Conservation (phyloP, 2,797 vertebrate species). For the Platyrinchus mystaceus region DNA sequence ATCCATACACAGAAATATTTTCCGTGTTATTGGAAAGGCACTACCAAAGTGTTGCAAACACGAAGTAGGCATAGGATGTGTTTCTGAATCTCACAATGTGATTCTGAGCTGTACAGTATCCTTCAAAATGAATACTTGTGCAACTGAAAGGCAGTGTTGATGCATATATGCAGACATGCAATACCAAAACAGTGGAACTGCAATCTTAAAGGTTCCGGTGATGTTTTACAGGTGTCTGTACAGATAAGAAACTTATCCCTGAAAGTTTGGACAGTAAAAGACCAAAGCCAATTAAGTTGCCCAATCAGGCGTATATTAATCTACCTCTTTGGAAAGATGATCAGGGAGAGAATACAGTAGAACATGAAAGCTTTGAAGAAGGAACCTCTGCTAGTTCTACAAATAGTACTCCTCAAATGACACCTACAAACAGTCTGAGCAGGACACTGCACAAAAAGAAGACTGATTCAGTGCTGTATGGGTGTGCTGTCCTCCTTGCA, state of each 20-base stretch:
- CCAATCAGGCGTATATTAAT: conserved; percentile 89
- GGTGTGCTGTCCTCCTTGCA: conserved; percentile 85
- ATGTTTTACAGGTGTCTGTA: conserved; percentile 65
- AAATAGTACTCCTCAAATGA: conserved; percentile 82
- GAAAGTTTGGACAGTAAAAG: conserved; percentile 85
- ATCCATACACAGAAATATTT: not conserved
- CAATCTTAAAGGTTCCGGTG: not conserved
- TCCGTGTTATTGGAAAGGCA: not conserved
- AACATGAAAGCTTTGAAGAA: conserved; percentile 80
- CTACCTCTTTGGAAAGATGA: conserved; percentile 93
- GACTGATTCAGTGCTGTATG: conserved; percentile 83
- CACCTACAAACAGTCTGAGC: conserved; percentile 86
- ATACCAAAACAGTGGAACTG: not conserved
- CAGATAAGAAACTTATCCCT: conserved; percentile 77
- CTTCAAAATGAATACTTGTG: not conserved
- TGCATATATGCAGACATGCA: not conserved
- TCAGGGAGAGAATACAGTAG: conserved; percentile 74
- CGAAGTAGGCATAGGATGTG: not conserved
- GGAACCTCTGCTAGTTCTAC: conserved; percentile 78
- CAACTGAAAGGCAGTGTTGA: not conserved
- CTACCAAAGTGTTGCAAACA: not conserved
- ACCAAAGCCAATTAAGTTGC: conserved; percentile 91
- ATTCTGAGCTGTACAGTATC: not conserved
- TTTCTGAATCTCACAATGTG: not conserved
- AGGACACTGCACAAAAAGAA: conserved; percentile 77